Percentiles rank a stretch among this genome's conserved stretches.
These are phyloP conservation scores for Nycteola revayana DNA, from an alignment of 2,888 invertebrate genomes.

Conservation along the genomic window DNA sequence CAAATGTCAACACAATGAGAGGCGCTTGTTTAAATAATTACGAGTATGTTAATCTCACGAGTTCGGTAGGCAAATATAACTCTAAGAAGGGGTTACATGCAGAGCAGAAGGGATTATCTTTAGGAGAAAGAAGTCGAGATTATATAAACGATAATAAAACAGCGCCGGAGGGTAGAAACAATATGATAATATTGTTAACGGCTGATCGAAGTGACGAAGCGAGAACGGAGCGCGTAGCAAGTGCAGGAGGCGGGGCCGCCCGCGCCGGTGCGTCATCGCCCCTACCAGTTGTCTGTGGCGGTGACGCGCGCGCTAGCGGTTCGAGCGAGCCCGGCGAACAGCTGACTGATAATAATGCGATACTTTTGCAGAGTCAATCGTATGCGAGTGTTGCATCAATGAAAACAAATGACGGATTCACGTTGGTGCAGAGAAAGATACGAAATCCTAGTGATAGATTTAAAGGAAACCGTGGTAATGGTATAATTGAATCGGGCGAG, in stretches of 20 bases:
- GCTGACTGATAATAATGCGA: no score
- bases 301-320: neutral
- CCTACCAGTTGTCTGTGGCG: neutral
- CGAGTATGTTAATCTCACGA: neutral
- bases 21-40: neutral
- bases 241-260: neutral
- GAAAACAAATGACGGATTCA: neutral
- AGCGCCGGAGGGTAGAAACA: constrained; percentile 1
- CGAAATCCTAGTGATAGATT: neutral
- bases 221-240: neutral
- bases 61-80: no score
- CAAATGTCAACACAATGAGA: neutral
- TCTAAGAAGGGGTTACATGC: no score
- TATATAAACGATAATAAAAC: no score
- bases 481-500: no score
- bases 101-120: no score
- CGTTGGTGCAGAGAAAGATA: neutral
- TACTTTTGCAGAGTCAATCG: neutral
- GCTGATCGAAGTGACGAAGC: neutral
- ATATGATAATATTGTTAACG: neutral
- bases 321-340: no score
- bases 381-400: neutral
- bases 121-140: neutral
- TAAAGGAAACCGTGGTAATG: neutral
- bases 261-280: neutral